Evolutionary conservation across 53 echinoderm and acorn worm genomes (phyloP), one percentile per base, ranked within the genome.

Genomic region (Mesocentrotus franciscanus): DNA sequence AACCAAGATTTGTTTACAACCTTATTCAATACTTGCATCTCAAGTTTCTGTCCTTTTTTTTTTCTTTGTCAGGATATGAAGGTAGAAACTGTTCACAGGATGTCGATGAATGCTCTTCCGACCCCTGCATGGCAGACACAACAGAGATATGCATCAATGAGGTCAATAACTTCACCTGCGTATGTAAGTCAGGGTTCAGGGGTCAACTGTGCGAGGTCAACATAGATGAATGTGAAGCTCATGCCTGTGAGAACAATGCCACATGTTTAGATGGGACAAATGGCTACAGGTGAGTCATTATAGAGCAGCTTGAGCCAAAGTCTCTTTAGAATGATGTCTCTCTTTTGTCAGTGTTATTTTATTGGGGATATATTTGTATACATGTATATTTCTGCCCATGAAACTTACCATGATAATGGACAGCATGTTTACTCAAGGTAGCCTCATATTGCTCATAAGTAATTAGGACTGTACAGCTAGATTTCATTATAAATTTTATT

Each of bases 161-260:
- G 14, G 35, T 95, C 10, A 85, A 95, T 92, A 95, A 95, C 66
- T 97, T 95, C 95, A 97, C 93, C 78, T 97, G 97, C 79, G 34
- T 75, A 22, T 97, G 97, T 36, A 93, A 90, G 89, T 85, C 75
- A 32, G 97, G 97, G 79, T 97, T 95, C 93, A 94, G 89, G 34
- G 97, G 97, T 71, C 95, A 89, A 26, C 83, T 74, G 30, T 97
- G 97, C 57, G 95, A 92, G 90, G 91, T 97, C 79, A 94, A 97
- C 93, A 90, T 97, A 66, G 95, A 97, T 90, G 97, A 97, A 42
- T 97, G 97, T 89, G 91, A 91, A 27, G 58, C 36, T 11, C 95
- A 97, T 62, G 60, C 62, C 5, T 97, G 97, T 49, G 81, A 71
- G 36, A 96, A 96, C 49, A 92, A 89, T 33, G 96, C 97, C 16